phyloP scores from a whole-genome alignment of 2,888 invertebrate genomes.

The Periphyllus acericola region DNA sequence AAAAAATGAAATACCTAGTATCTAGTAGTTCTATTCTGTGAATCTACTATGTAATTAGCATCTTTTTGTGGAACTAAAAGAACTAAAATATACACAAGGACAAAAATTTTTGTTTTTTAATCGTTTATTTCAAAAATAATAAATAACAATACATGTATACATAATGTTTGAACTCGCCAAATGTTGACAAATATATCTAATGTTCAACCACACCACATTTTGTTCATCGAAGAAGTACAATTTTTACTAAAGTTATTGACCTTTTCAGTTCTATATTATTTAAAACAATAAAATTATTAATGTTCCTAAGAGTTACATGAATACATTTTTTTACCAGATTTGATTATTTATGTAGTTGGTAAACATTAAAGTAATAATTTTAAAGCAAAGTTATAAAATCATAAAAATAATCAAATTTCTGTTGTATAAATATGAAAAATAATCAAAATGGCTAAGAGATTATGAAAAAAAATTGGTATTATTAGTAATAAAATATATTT shows the following conservation, averaged over 20 bases:
- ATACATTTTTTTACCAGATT: background rate
- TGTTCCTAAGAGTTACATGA: background rate
- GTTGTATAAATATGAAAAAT: background rate
- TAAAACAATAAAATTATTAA: slow-evolving; percentile 44
- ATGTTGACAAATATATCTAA: slow-evolving; percentile 17
- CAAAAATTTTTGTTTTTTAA: background rate
- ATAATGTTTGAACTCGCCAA: slow-evolving; percentile 25
- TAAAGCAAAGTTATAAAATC: background rate
- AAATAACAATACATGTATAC: slow-evolving; percentile 36
- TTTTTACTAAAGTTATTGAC: slow-evolving; percentile 27
- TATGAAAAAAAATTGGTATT: background rate
- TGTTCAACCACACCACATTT: slow-evolving; percentile 12
- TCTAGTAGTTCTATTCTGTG: no score
- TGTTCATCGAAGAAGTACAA: slow-evolving; percentile 43
- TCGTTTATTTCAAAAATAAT: slow-evolving; percentile 38
- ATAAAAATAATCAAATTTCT: background rate
- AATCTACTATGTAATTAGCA: no score
- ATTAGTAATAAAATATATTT: background rate
- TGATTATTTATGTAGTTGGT: background rate
- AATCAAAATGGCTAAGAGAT: background rate
- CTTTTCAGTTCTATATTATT: slow-evolving; percentile 36
- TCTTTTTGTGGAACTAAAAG: no score
- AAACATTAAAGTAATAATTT: background rate
- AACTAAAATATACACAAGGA: background rate
- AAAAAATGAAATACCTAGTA: no score